These are phyloP conservation scores for Taenaris catops DNA, from an alignment of 2,888 invertebrate genomes.

Conservation along the genomic window DNA sequence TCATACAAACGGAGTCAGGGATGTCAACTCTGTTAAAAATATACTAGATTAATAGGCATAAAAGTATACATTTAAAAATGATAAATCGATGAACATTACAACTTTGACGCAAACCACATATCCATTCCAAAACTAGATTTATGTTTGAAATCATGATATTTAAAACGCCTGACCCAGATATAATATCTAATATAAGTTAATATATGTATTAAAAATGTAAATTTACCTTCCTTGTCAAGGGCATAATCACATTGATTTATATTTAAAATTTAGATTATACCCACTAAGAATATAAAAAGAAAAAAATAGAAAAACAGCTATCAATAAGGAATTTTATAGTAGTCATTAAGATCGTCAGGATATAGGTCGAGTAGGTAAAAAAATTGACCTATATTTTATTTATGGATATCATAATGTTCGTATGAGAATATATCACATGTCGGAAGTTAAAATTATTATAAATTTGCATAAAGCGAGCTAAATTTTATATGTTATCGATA, in stretches of 20 bases:
- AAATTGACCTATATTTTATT: constrained; percentile 7
- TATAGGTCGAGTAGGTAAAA: neutral
- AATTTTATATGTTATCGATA: neutral
- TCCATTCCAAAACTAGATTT: too few relatives aligned
- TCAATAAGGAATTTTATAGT: neutral
- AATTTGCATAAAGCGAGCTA: constrained; percentile 1
- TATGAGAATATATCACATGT: neutral
- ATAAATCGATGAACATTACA: too few relatives aligned
- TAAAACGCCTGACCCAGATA: constrained; percentile 29
- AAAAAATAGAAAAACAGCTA: constrained; percentile 1
- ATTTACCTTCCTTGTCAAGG: constrained; percentile 7
- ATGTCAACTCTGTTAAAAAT: too few relatives aligned
- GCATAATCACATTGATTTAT: constrained; percentile 3
- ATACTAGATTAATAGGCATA: too few relatives aligned
- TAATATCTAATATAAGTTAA: constrained; percentile 4
- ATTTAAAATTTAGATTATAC: constrained; percentile 1
- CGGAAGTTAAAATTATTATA: constrained; percentile 1
- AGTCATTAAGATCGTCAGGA: too few relatives aligned
- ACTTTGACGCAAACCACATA: too few relatives aligned
- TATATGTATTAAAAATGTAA: constrained; percentile 12
- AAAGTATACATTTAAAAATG: too few relatives aligned
- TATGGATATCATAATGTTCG: neutral
- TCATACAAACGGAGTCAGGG: too few relatives aligned
- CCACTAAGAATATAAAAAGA: neutral
- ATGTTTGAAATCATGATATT: constrained; percentile 1